A percentile compares a stretch with the other conserved stretches of the same genome.
Evolutionary conservation across 2,797 vertebrate species (phyloP).

Genomic region (Podarcis lilfordi): DNA sequence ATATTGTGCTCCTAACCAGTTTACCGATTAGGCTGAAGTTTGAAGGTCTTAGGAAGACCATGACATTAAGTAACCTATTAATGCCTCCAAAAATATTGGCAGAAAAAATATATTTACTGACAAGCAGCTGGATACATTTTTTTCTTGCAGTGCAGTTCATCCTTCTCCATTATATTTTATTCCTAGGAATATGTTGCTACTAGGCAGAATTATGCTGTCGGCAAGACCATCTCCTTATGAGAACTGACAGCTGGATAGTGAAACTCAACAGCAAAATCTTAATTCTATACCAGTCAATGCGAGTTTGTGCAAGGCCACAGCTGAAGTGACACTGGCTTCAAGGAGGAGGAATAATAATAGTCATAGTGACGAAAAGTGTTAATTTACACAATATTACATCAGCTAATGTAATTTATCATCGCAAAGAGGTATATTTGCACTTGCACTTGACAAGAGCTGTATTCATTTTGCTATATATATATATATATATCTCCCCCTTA

Average conservation of each 20-base stretch:
- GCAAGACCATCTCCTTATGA: constrained; percentile 40
- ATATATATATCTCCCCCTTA: no score
- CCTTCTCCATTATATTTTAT: constrained; percentile 28
- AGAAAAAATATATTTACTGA: constrained; percentile 27
- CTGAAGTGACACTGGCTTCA: not conserved
- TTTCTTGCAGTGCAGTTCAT: constrained; percentile 32
- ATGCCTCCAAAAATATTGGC: not conserved
- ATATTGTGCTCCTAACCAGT: constrained; percentile 37
- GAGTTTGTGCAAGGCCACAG: constrained; percentile 34
- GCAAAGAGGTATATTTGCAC: not conserved
- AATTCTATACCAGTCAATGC: constrained; percentile 26
- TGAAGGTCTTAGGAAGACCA: constrained; percentile 49
- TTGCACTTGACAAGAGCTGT: not conserved
- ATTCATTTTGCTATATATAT: not conserved
- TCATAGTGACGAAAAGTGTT: not conserved
- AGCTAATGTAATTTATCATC: not conserved
- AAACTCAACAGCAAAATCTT: constrained; percentile 18
- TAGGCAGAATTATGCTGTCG: constrained; percentile 52
- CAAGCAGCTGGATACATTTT: constrained; percentile 1
- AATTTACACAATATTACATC: not conserved
- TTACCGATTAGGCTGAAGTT: constrained; percentile 45
- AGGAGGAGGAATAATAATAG: not conserved
- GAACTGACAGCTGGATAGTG: constrained; percentile 48
- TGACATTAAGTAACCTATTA: constrained; percentile 30
- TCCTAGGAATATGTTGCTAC: constrained; percentile 57